Percentiles rank a stretch among this genome's conserved stretches.
These are phyloP conservation scores for Hylaeus anthracinus DNA, from an alignment of 1,140 invertebrate species.

Conservation along the genomic window DNA sequence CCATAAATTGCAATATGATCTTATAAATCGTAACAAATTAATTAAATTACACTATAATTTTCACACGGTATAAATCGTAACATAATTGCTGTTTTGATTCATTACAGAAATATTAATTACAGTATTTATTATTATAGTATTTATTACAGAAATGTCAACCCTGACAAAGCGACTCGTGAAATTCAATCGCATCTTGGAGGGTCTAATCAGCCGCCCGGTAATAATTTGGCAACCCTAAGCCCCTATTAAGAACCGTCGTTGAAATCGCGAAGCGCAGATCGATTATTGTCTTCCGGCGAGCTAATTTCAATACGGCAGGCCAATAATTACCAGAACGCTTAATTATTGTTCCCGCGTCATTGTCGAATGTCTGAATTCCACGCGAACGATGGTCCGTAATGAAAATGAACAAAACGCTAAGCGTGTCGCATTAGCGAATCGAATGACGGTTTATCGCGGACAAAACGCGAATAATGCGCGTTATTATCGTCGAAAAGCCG, in stretches of 20 bases:
- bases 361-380: constrained; percentile 16
- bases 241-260: constrained; percentile 50
- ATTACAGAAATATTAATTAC: too few species aligned
- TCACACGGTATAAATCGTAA: neutral
- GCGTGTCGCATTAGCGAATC: neutral
- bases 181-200: constrained; percentile 48
- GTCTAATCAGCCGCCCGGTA: constrained; percentile 35
- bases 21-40: too few species aligned
- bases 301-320: constrained; percentile 48
- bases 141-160: constrained; percentile 14
- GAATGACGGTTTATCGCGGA: neutral
- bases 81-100: too few species aligned
- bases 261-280: constrained; percentile 32
- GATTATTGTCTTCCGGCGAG: constrained; percentile 49
- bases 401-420: neutral
- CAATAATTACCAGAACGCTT: constrained; percentile 57
- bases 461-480: neutral
- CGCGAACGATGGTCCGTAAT: neutral
- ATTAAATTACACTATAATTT: too few species aligned
- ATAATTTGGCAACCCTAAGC: constrained; percentile 52
- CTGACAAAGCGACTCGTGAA: constrained; percentile 44
- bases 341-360: constrained; percentile 49
- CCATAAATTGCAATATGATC: too few species aligned
- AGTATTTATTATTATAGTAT: too few species aligned
- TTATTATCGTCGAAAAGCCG: neutral